Evolutionary conservation across 2,888 invertebrate species (phyloP), one percentile per base, ranked within the genome.

Genomic region (Scotopteryx bipunctaria): DNA sequence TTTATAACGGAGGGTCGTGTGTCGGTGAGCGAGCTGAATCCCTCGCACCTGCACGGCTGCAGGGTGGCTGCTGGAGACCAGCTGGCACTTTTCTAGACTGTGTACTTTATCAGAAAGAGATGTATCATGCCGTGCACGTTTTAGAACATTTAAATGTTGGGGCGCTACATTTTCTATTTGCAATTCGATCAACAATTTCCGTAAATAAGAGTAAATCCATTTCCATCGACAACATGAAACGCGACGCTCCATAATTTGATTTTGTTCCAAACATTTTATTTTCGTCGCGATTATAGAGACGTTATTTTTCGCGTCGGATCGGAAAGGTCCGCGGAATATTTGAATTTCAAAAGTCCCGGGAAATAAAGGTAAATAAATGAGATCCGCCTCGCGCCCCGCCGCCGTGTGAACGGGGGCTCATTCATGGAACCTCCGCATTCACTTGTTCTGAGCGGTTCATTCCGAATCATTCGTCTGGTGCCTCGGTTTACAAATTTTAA

Each of bases 311-410:
- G 47, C 29, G 37, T 14, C 14, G 13, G 11, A 13, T 44, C 25
- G 48, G 19, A 41, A 43, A 36, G 40, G 42, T 14, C 15, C 14
- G 16, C 41, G 27, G 17, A 36, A 31, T 48, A 32, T 52, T 56
- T 56, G 44, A 48, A 51, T 56, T 36, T 27, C 21, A 47, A 44
- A 43, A 46, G 35, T 47, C 32, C 46, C 38, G n/a, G 31, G 19
- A 41, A 54, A 46, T 31, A 33, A 42, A 46, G 35, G 44, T 40
- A 40, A 44, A 40, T 44, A 46, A 15, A 48, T 35, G 42, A 37
- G 23, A 21, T 16, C 25, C 19, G 37, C 44, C 11, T 11, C 43
- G 32, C 17, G 23, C 8, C 9, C 21, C 25, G 11, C 33, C 16
- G n/a, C 14, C 13, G 17, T 41, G 8, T n/a, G 27, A 31, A 32